Percentiles rank a stretch among this genome's conserved stretches.
These are phyloP conservation scores for Argya squamiceps DNA, from an alignment of 2,797 vertebrate genomes.

Conservation along the genomic window DNA sequence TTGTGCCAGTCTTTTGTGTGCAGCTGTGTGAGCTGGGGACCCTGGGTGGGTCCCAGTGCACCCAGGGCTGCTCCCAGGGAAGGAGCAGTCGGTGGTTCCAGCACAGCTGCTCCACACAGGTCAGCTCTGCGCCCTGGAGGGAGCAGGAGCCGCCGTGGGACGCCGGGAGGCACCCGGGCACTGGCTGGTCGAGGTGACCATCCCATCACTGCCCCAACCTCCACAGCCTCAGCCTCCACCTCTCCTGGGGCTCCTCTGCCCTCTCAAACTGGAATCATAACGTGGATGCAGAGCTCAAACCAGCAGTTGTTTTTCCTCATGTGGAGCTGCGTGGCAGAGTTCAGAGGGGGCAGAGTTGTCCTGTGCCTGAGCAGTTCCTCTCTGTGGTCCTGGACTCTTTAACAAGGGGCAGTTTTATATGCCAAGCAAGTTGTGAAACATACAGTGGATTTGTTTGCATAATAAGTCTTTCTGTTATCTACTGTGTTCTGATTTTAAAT, in stretches of 20 bases:
- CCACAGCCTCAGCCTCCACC: neutral
- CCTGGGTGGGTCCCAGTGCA: neutral
- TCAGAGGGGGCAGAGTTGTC: neutral
- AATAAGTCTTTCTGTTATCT: slow-evolving; percentile 63
- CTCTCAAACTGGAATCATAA: slow-evolving; percentile 28
- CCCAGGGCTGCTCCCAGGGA: neutral
- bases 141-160: neutral
- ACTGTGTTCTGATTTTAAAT: slow-evolving; percentile 69
- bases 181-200: neutral
- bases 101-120: neutral
- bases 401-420: neutral
- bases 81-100: neutral
- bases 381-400: neutral
- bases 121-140: neutral
- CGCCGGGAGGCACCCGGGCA: neutral
- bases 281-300: neutral
- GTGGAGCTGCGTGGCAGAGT: neutral
- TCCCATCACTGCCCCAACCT: neutral
- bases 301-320: neutral
- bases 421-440: slow-evolving; percentile 27
- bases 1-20: neutral
- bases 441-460: slow-evolving; percentile 67
- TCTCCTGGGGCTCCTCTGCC: slow-evolving; percentile 5
- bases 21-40: neutral
- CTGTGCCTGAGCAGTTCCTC: slow-evolving; percentile 6